A percentile compares a stretch with the other conserved stretches of the same genome.
These are phyloP conservation scores for Hippocampus barbouri DNA, from an alignment of 2,113 vertebrate genomes.

Conservation along the genomic window DNA sequence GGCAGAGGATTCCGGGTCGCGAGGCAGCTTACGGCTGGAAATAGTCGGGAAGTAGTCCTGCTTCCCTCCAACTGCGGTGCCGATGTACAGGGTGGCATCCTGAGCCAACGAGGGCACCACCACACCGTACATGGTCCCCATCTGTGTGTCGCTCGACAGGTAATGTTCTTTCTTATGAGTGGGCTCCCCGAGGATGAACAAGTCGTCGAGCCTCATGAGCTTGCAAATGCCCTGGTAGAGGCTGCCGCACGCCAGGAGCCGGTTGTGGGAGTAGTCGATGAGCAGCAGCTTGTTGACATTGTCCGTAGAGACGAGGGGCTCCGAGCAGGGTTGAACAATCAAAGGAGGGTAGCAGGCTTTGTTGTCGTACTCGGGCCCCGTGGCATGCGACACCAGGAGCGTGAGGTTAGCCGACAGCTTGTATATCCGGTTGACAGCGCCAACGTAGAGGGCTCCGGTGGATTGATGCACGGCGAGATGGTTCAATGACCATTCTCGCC, in stretches of 20 bases:
- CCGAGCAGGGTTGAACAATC: slow-evolving; percentile 91
- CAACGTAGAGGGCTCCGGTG: slow-evolving; percentile 84
- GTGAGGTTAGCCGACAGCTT: slow-evolving; percentile 88
- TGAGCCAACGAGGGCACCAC: slow-evolving; percentile 84
- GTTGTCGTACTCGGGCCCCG: slow-evolving; percentile 92
- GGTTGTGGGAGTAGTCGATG: slow-evolving; percentile 88
- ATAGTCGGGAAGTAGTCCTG: slow-evolving; percentile 97
- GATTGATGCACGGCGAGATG: slow-evolving; percentile 85
- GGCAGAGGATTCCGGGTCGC: slow-evolving; percentile 87
- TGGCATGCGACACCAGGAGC: slow-evolving; percentile 88
- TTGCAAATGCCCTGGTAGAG: slow-evolving; percentile 95
- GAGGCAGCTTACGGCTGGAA: slow-evolving; percentile 90
- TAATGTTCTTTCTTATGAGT: slow-evolving; percentile 97
- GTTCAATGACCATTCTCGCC: slow-evolving; percentile 87
- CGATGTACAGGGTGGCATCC: slow-evolving; percentile 89
- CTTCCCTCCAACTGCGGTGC: slow-evolving; percentile 89
- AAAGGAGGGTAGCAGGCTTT: slow-evolving; percentile 92
- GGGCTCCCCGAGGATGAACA: slow-evolving; percentile 92
- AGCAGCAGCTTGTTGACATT: slow-evolving; percentile 93
- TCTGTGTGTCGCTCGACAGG: slow-evolving; percentile 89
- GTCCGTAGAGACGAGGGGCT: slow-evolving; percentile 85
- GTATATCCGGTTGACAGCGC: slow-evolving; percentile 90
- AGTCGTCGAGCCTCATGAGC: slow-evolving; percentile 87
- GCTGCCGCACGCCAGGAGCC: slow-evolving; percentile 91
- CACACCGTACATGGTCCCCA: slow-evolving; percentile 90